Evolutionary conservation across 1,140 invertebrate genomes (phyloP).

Genomic region (Eurosta solidaginis): DNA sequence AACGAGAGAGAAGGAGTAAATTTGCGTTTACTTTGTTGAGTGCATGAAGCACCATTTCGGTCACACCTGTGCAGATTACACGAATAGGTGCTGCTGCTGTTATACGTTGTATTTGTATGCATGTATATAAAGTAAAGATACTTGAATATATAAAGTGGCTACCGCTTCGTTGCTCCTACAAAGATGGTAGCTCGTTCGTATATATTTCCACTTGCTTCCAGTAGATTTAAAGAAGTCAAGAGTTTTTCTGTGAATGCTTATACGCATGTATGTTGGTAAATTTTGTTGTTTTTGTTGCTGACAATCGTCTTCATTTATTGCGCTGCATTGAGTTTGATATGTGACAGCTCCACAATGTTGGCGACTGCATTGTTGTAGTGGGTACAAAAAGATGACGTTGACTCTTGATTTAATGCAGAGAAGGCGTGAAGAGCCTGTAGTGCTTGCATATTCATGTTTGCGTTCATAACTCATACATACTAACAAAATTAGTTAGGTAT

Average conservation of each 20-base stretch:
- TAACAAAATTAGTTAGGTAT: not conserved
- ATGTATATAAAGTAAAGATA: not conserved
- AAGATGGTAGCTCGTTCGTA: constrained; percentile 10
- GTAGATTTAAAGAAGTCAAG: constrained; percentile 10
- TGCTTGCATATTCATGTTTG: not conserved
- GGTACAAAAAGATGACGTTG: not conserved
- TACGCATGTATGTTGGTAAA: not conserved
- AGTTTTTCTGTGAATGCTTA: not conserved
- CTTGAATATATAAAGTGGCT: not conserved
- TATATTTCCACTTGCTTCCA: not conserved
- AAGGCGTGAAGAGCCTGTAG: not conserved
- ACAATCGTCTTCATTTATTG: constrained; percentile 21
- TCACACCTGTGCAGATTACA: constrained; percentile 21
- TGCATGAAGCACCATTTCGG: not conserved
- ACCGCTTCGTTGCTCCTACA: not conserved
- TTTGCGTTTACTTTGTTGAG: not conserved
- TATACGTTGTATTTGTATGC: too few relatives aligned
- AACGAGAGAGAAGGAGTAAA: not conserved
- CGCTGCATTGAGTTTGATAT: not conserved
- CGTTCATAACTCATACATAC: not conserved
- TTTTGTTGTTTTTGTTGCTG: not conserved
- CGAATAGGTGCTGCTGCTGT: not conserved
- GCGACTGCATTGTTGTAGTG: not conserved
- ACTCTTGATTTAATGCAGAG: not conserved
- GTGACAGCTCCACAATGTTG: not conserved